Evolutionary conservation across 2,113 vertebrate genomes (phyloP), one percentile per base, ranked within the genome.

Genomic region (Sapayoa aenigma): DNA sequence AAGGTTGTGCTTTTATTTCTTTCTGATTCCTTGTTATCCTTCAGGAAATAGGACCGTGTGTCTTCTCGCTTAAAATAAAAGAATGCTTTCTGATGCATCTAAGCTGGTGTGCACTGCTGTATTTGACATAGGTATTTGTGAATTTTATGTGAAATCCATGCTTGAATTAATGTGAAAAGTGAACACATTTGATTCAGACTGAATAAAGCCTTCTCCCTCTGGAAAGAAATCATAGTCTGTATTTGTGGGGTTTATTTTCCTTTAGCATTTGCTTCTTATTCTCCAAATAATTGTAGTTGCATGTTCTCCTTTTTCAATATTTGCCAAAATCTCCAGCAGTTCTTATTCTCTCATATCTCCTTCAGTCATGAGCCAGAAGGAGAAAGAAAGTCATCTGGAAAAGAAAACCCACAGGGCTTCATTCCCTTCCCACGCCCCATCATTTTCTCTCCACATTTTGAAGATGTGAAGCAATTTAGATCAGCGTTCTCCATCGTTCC

Each of bases 401-500:
- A 93, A 90, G 82, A 84, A 95, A 96, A 88, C 60, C 65, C 65
- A 68, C 87, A 92, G 88, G 75, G 83, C 79, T 94, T 87, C 88
- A 87, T 93, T 93, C 79, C 85, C 83, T 96, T 94, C 89, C 94
- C 83, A 92, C 28, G 35, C 76, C 72, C 93, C 88, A 75, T 92
- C 93, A 85, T 93, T 92, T 91, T 95, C 80, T 93, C 88, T 92
- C 90, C 52, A 81, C 73, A n/a, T 50, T 90, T 88, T 92, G 92
- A 94, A 94, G 94, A 95, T 86, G 69, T 60, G 92, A 93, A 94
- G 92, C 88, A 84, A 11, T 96, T 86, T 84, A 93, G 55, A 88
- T 81, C 93, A 65, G 46, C 41, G 2, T 67, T 94, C 83, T 81
- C 83, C 90, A 50, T 67, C 76, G 2, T 93, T 93, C 88, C 65